A percentile compares a stretch with the other conserved stretches of the same genome.
These are phyloP conservation scores for Xerus inauris DNA, from an alignment of 2,113 vertebrate species.

Conservation along the genomic window DNA sequence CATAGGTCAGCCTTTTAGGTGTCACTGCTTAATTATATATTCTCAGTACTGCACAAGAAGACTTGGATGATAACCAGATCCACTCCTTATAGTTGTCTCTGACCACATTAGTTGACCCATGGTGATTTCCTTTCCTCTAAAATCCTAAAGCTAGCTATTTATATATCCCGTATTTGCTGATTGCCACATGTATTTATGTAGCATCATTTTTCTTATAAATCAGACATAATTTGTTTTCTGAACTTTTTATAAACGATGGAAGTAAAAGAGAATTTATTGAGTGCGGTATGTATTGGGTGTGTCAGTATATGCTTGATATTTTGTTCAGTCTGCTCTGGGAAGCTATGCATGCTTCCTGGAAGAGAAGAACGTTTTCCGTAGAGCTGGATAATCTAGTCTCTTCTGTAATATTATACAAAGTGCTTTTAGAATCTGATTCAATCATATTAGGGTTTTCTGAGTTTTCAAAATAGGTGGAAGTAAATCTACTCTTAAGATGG, in stretches of 20 bases:
- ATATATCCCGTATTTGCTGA: not conserved
- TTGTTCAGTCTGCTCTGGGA: not conserved
- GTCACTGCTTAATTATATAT: slow-evolving; percentile 56
- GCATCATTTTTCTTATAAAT: not conserved
- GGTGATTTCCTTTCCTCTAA: slow-evolving; percentile 51
- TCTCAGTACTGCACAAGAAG: not conserved
- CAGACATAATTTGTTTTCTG: not conserved
- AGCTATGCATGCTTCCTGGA: accelerated
- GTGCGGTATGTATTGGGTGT: not conserved
- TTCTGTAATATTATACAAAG: not conserved
- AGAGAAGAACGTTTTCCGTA: not conserved
- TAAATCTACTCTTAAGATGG: slow-evolving; percentile 28
- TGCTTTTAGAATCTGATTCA: not conserved
- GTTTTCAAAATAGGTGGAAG: not conserved
- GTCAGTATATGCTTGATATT: not conserved
- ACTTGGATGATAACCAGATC: slow-evolving; percentile 13
- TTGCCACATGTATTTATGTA: not conserved
- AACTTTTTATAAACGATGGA: not conserved
- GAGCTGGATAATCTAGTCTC: not conserved
- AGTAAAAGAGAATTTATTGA: not conserved
- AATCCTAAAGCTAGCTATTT: slow-evolving; percentile 46
- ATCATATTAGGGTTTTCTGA: not conserved
- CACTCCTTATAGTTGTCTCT: not conserved
- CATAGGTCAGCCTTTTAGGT: slow-evolving; percentile 25
- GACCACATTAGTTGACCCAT: slow-evolving; percentile 13